Evolutionary conservation across 2,113 vertebrate genomes (phyloP).

Genomic region (Oncorhynchus mykiss): DNA sequence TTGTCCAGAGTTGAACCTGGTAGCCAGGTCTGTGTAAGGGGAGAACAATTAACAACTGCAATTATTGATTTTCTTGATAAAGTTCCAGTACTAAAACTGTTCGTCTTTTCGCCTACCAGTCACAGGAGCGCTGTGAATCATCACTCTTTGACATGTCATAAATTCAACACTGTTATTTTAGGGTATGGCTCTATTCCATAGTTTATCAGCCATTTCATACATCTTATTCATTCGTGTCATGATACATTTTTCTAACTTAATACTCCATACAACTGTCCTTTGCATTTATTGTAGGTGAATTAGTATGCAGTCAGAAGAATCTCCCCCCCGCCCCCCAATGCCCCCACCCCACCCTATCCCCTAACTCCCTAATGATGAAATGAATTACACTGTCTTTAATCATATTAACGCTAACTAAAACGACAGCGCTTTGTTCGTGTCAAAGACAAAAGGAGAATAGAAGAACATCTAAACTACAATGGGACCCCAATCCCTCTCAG

Average conservation of each 20-base stretch:
- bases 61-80: too few relatives aligned
- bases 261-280: not conserved
- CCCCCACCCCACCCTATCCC: constrained; percentile 7
- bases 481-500: constrained; percentile 68
- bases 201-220: not conserved
- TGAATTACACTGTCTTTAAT: constrained; percentile 77
- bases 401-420: constrained; percentile 74
- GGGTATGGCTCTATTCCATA: not conserved
- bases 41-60: too few relatives aligned
- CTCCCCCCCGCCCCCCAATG: not conserved
- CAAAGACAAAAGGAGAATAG: constrained; percentile 74
- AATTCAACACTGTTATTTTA: constrained; percentile 16
- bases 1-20: not conserved
- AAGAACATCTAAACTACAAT: constrained; percentile 77
- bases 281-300: constrained; percentile 40
- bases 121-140: not conserved
- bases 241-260: too few relatives aligned
- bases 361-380: constrained; percentile 69
- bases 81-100: too few relatives aligned
- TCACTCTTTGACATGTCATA: constrained; percentile 14
- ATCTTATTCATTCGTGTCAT: not conserved
- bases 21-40: not conserved
- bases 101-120: constrained; percentile 14
- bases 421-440: constrained; percentile 70
- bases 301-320: constrained; percentile 59